Percentiles rank a stretch among this genome's conserved stretches.
Conservation (phyloP, 2,113 vertebrate genomes). For the Aphyosemion australe region DNA sequence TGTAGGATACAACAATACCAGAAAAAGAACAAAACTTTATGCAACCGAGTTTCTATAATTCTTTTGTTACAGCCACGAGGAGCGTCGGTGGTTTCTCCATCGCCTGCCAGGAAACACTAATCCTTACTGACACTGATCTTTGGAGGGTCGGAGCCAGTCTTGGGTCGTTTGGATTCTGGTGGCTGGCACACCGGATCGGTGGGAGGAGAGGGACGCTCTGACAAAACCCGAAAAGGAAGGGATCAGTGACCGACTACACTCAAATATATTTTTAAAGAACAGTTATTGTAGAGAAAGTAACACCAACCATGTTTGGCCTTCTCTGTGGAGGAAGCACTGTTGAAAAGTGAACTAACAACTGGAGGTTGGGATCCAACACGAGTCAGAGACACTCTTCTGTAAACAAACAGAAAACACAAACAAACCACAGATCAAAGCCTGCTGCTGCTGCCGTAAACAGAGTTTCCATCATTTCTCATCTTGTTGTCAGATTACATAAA, state of each 20-base stretch:
- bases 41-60: neutral
- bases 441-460: neutral
- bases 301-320: slow-evolving; percentile 83
- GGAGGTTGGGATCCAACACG: slow-evolving; percentile 76
- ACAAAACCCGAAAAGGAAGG: slow-evolving; percentile 26
- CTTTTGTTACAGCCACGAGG: neutral
- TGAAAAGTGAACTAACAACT: slow-evolving; percentile 29
- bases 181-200: slow-evolving; percentile 80
- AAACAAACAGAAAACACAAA: slow-evolving; percentile 37
- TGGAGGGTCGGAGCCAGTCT: slow-evolving; percentile 65
- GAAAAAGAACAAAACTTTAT: slow-evolving; percentile 5
- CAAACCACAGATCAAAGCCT: neutral
- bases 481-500: slow-evolving; percentile 1
- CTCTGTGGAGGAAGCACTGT: slow-evolving; percentile 72
- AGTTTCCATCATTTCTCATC: neutral
- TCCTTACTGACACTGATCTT: slow-evolving; percentile 32
- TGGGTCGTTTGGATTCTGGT: slow-evolving; percentile 85
- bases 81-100: neutral
- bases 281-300: neutral
- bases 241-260: neutral
- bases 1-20: slow-evolving; percentile 23
- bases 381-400: slow-evolving; percentile 88
- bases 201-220: slow-evolving; percentile 82
- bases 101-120: slow-evolving; percentile 12
- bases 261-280: neutral